A percentile compares a stretch with the other conserved stretches of the same genome.
These are phyloP conservation scores for Pristis pectinata DNA, from an alignment of 2,797 vertebrate genomes.

Conservation along the genomic window DNA sequence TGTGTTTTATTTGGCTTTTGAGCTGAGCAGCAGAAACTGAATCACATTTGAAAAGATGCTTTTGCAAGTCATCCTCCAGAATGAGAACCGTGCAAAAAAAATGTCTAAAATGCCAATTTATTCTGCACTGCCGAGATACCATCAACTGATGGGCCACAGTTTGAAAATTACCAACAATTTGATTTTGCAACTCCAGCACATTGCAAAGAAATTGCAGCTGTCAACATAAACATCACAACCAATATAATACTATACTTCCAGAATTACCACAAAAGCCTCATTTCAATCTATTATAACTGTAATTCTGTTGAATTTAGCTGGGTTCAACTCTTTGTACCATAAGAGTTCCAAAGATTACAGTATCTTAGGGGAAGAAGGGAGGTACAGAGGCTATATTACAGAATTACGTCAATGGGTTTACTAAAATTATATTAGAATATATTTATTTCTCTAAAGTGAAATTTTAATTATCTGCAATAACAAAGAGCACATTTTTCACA, in stretches of 20 bases:
- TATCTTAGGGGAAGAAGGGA: not conserved
- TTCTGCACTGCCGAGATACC: not conserved
- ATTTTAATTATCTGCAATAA: not conserved
- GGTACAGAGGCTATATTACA: not conserved
- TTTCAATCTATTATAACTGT: not conserved
- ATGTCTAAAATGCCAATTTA: not conserved
- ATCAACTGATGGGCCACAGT: not conserved
- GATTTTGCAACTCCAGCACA: too few species aligned
- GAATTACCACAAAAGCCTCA: not conserved
- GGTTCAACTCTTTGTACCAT: not conserved
- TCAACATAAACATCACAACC: not conserved
- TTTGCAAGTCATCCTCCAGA: not conserved
- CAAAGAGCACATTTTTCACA: not conserved
- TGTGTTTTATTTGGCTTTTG: not conserved
- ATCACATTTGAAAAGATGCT: not conserved
- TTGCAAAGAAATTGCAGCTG: not conserved
- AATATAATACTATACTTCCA: not conserved
- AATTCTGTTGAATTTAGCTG: not conserved
- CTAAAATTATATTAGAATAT: not conserved
- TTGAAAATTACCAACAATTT: not conserved
- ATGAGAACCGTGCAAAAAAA: not conserved
- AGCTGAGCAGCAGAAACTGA: not conserved
- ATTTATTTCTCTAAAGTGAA: not conserved
- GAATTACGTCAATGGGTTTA: not conserved
- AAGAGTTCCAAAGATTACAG: not conserved